Base-by-base conservation (phyloP, 2,113 vertebrate species). In the Odocoileus hemionus region DNA sequence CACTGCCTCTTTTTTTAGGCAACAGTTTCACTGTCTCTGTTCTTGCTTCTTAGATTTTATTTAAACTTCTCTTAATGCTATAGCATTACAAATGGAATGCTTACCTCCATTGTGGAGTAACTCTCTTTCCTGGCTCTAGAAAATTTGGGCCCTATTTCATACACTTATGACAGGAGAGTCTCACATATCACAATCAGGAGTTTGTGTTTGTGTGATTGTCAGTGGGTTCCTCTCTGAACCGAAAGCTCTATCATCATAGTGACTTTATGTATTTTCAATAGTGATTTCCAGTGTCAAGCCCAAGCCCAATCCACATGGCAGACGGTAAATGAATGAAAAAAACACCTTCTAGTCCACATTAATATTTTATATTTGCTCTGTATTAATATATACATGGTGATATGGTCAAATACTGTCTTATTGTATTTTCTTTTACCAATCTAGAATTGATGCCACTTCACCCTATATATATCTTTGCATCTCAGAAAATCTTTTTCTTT, bases 41-140 rank as follows among this genome's bases (percentile, higher is more conserved):
- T 50, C 95, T 89, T 80, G 28, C 26, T 82, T 47, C 19, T 58
- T 84, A n/a, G 12, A 5, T 43, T 94, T 87, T 45, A 80, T 78
- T 92, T 52, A 57, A 67, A 45, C n/a, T 67, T 54, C 5, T 55
- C 83, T 28, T 3, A 36, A 1, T 39, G 14, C 17, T 33, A 0
- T 79, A 28, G n/a, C 45, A 79, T 94, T 70, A 39, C 6, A 58
- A 43, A 45, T n/a, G 36, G 61, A 79, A 6, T 14, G 26, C 28
- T 74, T 25, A 36, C 76, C n/a, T 70, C 76, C 15, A 50, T 2
- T 54, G n/a, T 45, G 10, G 19, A 54, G 30, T n/a, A 26, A 50
- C 45, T 86, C 6, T 80, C 36, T 94, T 89, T 64, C 39, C 36
- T 89, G 7, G 78, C 7, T 54, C 14, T 23, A 52, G 39, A 33